Evolutionary conservation across 2,113 vertebrate species (phyloP).

Genomic region (Brachyhypopomus occidentalis): DNA sequence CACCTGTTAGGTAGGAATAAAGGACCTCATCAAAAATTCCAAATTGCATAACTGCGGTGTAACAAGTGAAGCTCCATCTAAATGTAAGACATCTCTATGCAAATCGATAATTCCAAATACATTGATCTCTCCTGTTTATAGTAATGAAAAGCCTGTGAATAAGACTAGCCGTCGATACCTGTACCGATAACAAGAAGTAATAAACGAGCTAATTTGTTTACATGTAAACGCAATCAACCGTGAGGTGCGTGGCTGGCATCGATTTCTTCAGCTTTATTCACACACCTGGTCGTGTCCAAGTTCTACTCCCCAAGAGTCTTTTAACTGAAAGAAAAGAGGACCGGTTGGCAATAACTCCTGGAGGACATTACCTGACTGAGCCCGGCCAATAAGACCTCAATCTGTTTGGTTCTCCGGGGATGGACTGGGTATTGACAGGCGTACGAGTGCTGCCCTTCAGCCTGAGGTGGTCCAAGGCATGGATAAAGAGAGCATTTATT

Average conservation of each 20-base stretch:
- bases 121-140: neutral
- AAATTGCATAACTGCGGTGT: neutral
- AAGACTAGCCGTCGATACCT: neutral
- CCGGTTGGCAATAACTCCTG: constrained; percentile 48
- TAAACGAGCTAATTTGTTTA: constrained; percentile 10
- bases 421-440: constrained; percentile 44
- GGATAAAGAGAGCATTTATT: constrained; percentile 55
- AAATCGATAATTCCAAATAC: neutral
- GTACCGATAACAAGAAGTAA: neutral
- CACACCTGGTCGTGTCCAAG: neutral
- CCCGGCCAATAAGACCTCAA: constrained; percentile 44
- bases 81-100: neutral
- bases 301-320: constrained; percentile 3
- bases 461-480: constrained; percentile 42
- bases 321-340: constrained; percentile 45
- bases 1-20: too few relatives aligned
- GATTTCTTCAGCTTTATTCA: constrained; percentile 27
- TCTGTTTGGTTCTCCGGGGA: constrained; percentile 48
- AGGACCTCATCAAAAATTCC: too few relatives aligned
- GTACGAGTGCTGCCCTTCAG: constrained; percentile 48
- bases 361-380: constrained; percentile 50
- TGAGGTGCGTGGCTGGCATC: neutral
- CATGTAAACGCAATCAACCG: constrained; percentile 27
- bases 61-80: neutral
- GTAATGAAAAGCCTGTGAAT: neutral